phyloP scores from a whole-genome alignment of 2,797 vertebrate genomes.

The Hydrophis major region DNA sequence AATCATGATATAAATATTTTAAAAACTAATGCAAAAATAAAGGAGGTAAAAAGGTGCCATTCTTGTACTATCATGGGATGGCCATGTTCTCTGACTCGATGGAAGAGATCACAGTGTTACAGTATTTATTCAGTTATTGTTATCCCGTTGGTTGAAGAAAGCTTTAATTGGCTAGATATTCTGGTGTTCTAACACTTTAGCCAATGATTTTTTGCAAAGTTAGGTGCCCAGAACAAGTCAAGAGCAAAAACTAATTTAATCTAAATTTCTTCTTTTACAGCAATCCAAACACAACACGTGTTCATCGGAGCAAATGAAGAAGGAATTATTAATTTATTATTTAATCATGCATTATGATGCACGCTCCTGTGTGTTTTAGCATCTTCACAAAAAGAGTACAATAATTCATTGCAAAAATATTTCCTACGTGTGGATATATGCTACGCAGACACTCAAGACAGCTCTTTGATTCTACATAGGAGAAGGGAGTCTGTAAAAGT shows the following conservation, averaged over 20 bases:
- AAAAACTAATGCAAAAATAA: not conserved
- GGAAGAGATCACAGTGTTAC: not conserved
- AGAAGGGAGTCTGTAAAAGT: rapidly evolving
- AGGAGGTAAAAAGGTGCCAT: not conserved
- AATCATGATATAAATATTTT: not conserved
- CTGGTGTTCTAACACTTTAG: rapidly evolving
- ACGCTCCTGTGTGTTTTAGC: not conserved
- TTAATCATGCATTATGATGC: rapidly evolving
- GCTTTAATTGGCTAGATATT: not conserved
- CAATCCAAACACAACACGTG: not conserved
- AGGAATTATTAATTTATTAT: not conserved
- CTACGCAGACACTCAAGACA: not conserved
- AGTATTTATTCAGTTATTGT: not conserved
- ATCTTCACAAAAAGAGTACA: not conserved
- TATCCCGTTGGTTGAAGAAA: not conserved
- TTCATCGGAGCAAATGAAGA: not conserved
- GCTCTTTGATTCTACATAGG: not conserved
- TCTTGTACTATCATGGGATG: not conserved
- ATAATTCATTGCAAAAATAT: conserved; percentile 10
- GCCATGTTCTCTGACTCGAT: not conserved
- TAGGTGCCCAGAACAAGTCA: not conserved
- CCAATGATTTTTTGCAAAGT: not conserved
- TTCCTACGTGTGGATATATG: rapidly evolving
- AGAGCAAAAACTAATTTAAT: not conserved
- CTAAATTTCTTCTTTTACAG: not conserved